Percentiles rank a stretch among this genome's conserved stretches.
Conservation (phyloP, 2,888 invertebrate genomes). For the Andrena trimmerana region DNA sequence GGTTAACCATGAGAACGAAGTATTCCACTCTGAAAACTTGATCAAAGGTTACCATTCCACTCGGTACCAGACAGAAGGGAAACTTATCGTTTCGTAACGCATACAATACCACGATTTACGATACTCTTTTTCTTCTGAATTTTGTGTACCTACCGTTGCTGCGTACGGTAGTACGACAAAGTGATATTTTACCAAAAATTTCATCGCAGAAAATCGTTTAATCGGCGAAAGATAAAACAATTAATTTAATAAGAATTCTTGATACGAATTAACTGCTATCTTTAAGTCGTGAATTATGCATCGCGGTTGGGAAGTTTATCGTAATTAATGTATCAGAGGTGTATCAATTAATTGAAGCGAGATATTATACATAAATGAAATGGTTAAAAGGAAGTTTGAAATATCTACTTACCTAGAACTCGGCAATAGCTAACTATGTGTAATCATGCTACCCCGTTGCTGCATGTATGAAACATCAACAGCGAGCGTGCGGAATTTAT, state of each 20-base stretch:
- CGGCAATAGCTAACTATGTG: conserved; percentile 18
- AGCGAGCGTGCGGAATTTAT: conserved; percentile 67
- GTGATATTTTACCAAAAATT: neutral
- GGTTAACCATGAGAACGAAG: conserved; percentile 48
- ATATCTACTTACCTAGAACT: conserved; percentile 38
- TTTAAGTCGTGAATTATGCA: neutral
- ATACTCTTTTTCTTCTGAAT: neutral
- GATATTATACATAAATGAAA: conserved; percentile 2
- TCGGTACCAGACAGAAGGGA: conserved; percentile 10
- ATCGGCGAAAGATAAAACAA: neutral
- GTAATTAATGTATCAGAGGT: neutral
- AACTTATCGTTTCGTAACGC: conserved; percentile 22
- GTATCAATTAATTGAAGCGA: neutral
- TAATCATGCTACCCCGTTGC: conserved; percentile 31
- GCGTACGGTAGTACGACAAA: too few relatives aligned
- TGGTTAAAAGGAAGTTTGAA: conserved; percentile 1
- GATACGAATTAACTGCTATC: neutral
- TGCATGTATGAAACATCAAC: conserved; percentile 30
- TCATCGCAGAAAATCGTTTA: neutral
- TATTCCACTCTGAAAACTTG: conserved; percentile 34
- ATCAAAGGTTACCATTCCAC: conserved; percentile 14
- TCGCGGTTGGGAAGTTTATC: too few relatives aligned
- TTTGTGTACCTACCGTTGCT: too few relatives aligned
- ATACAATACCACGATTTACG: neutral
- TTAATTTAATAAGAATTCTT: conserved; percentile 1